Base-by-base conservation (phyloP, 2,113 vertebrate species). In the Blennius ocellaris region DNA sequence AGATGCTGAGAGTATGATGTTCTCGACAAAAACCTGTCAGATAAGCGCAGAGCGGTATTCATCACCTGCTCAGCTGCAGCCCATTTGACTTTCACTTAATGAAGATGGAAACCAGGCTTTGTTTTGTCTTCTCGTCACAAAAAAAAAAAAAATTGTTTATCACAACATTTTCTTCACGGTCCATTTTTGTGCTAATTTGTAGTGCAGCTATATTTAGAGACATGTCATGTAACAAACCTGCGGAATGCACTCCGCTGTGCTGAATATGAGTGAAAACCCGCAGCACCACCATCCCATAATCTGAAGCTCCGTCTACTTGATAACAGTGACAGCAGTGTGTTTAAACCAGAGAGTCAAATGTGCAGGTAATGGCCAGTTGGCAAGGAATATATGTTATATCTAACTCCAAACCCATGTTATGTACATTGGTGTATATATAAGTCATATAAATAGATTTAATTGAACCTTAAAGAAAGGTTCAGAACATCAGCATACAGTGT, bases 21-120 rank as follows among this genome's bases (percentile, higher is more conserved):
- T 79, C 50, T 11, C 80, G 82, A 80, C 77, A 80, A 75, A 80
- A 90, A 69, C 54, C 82, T 87, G 80, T 82, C 85, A 83, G 81
- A 83, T 44, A 15, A 40, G 47, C 65, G 12, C 17, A 5, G 48
- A 62, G 80, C 11, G 78, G 83, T 57, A 82, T 92, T 91, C 87
- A 86, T 85, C 69, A 76, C 56, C 41, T 38, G 5, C 69, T 70
- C 57, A 15, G 75, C 73, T 72, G 73, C 78, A 55, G 1, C 45
- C 36, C 60, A 44, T 62, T 63, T 11, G 50, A 66, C 12, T 17
- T 60, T 38, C 49, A 21, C 69, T 73, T 65, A 69, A 68, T 11
- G 3, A 59, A 68, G 72, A 80, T 21, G 49, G 77, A 64, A 60
- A 81, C 50, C 54, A 43, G 39, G 8, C 50, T 41, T 69, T n/a